phyloP scores from a whole-genome alignment of 2,797 vertebrate species.

The Picus viridis region DNA sequence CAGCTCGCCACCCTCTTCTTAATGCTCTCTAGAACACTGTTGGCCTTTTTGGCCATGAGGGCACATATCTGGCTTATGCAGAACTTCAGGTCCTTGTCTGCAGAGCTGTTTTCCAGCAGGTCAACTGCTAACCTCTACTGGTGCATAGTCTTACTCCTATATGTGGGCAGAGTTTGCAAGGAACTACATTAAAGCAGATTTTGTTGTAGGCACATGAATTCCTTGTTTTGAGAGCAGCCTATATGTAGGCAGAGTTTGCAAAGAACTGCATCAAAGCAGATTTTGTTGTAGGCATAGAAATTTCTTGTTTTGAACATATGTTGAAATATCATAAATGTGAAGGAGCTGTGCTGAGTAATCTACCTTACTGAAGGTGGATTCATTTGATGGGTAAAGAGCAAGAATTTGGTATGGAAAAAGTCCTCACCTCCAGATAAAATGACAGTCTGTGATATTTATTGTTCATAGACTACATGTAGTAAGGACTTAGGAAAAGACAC shows the following conservation, averaged over 20 bases:
- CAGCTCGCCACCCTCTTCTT: too few species aligned
- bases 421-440: neutral
- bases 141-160: neutral
- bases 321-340: neutral
- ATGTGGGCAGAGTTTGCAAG: neutral
- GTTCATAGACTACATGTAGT: neutral
- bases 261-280: neutral
- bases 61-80: too few species aligned
- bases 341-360: neutral
- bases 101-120: neutral
- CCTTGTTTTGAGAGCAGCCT: neutral
- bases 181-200: neutral
- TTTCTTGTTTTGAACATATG: neutral
- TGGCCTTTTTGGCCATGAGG: too few species aligned
- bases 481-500: neutral
- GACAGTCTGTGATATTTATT: neutral
- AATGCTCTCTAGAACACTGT: too few species aligned
- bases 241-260: neutral
- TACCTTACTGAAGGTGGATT: neutral
- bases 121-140: neutral
- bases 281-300: neutral
- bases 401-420: neutral
- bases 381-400: neutral
- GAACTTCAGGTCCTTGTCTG: neutral
- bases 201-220: neutral